phyloP scores from a whole-genome alignment of 2,113 vertebrate genomes.

The Caranx ignobilis region DNA sequence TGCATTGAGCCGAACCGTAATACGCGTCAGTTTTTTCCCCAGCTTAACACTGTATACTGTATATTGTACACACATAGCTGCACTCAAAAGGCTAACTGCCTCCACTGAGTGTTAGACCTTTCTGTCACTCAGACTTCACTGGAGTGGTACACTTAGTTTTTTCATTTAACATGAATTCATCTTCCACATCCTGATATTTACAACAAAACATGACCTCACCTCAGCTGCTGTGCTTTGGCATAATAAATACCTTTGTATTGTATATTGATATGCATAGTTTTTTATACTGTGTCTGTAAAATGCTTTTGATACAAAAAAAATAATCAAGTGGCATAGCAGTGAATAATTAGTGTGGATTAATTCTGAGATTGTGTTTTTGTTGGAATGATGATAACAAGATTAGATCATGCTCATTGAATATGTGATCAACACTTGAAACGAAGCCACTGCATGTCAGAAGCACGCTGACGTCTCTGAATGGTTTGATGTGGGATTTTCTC shows the following conservation, averaged over 20 bases:
- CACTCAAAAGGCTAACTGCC: conserved; percentile 1
- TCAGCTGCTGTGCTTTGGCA: background rate
- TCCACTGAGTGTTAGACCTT: conserved; percentile 8
- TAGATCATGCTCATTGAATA: conserved; percentile 9
- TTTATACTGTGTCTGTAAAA: background rate
- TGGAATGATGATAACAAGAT: background rate
- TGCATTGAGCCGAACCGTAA: background rate
- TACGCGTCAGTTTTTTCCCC: background rate
- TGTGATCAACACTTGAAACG: conserved; percentile 1
- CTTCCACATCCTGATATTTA: background rate
- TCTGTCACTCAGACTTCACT: conserved; percentile 19
- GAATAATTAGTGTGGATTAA: conserved; percentile 9
- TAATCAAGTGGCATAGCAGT: background rate
- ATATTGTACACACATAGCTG: background rate
- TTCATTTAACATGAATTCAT: background rate
- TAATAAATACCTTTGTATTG: background rate
- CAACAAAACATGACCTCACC: background rate
- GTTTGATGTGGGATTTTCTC: conserved; percentile 10
- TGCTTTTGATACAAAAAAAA: background rate
- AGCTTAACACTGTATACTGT: background rate
- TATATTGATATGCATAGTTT: background rate
- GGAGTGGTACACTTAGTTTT: background rate
- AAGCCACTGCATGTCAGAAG: conserved; percentile 17
- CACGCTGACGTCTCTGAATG: background rate
- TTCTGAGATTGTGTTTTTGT: conserved; percentile 20